Evolutionary conservation across 1,140 invertebrate genomes (phyloP).

Genomic region (Ganaspis sp.): DNA sequence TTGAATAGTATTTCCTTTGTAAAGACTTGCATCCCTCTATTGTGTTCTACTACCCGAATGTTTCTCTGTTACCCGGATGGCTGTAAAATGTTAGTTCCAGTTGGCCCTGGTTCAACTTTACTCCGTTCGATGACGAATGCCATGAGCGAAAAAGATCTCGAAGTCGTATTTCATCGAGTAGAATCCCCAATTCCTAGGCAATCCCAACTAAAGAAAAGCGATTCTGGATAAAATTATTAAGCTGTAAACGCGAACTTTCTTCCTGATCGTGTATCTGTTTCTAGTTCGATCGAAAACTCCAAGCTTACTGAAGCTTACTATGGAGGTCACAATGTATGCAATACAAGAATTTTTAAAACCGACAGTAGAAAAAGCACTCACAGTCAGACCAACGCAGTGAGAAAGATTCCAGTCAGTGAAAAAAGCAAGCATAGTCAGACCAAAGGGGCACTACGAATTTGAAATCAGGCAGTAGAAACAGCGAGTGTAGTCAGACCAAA

Average conservation of each 20-base stretch:
- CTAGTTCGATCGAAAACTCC: neutral
- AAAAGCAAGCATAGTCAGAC: too few relatives aligned
- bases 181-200: constrained; percentile 16
- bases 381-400: too few relatives aligned
- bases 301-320: neutral
- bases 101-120: constrained; percentile 18
- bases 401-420: too few relatives aligned
- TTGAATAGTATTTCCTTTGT: constrained; percentile 21
- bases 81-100: neutral
- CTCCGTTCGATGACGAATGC: constrained; percentile 26
- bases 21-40: neutral
- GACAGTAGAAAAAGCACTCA: too few relatives aligned
- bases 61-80: neutral
- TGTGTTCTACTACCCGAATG: neutral
- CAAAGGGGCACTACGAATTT: too few relatives aligned
- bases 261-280: neutral
- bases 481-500: too few relatives aligned
- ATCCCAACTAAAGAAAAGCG: neutral
- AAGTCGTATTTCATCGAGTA: constrained; percentile 25
- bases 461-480: too few relatives aligned
- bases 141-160: constrained; percentile 5
- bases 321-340: neutral
- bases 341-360: too few relatives aligned
- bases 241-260: neutral
- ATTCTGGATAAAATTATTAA: constrained; percentile 15